Evolutionary conservation across 2,113 vertebrate genomes (phyloP).

Genomic region (Thamnophis sirtalis): DNA sequence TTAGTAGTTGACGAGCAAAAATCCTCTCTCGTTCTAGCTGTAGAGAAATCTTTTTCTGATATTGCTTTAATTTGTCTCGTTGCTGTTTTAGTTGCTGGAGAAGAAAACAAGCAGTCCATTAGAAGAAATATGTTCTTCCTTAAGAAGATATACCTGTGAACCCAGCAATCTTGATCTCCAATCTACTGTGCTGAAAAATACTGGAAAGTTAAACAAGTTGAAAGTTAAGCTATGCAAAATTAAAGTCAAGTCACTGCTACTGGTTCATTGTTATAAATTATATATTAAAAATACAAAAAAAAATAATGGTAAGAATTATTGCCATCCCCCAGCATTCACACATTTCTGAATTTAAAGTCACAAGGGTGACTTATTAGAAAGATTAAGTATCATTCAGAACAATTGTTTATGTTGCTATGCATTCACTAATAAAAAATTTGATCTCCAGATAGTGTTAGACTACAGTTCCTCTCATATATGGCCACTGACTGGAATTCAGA

Average conservation of each 20-base stretch:
- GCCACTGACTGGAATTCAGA: not conserved
- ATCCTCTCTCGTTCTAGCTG: slow-evolving; percentile 80
- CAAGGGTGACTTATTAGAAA: not conserved
- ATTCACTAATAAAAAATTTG: not conserved
- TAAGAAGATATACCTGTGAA: not conserved
- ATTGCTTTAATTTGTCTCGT: slow-evolving; percentile 89
- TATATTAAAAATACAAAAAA: not conserved
- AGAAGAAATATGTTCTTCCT: not conserved
- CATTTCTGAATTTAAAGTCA: not conserved
- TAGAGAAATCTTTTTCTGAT: slow-evolving; percentile 78
- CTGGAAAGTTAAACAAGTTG: not conserved
- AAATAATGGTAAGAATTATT: not conserved
- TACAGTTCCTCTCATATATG: not conserved
- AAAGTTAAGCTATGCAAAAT: not conserved
- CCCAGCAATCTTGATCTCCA: not conserved
- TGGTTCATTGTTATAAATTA: not conserved
- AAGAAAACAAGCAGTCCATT: not conserved
- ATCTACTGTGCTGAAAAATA: not conserved
- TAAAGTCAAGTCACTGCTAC: not conserved
- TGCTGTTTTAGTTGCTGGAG: slow-evolving; percentile 94
- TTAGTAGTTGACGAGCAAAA: slow-evolving; percentile 82
- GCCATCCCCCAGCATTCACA: not conserved
- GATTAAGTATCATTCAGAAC: not conserved
- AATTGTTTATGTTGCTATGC: not conserved
- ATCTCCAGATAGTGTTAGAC: not conserved